A percentile compares a stretch with the other conserved stretches of the same genome.
Evolutionary conservation across 2,888 invertebrate genomes (phyloP).

Genomic region (Drosophila pullipes): DNA sequence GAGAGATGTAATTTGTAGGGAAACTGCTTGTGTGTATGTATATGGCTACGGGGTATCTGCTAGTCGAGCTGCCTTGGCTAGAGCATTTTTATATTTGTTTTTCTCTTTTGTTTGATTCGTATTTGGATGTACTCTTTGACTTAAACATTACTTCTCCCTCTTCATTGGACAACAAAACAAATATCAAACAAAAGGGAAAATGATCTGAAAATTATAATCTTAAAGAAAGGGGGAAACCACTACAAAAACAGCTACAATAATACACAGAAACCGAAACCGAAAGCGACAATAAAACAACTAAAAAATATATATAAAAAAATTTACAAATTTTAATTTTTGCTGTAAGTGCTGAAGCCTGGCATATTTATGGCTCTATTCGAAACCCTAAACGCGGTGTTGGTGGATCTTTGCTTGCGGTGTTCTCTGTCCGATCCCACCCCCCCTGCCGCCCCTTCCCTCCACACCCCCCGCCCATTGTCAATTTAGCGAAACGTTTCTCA

Average conservation of each 20-base stretch:
- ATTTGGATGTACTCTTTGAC: conserved; percentile 45
- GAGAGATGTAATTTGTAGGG: neutral
- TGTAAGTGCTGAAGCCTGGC: neutral
- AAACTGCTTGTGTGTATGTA: neutral
- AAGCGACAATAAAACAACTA: conserved; percentile 62
- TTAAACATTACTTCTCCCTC: conserved; percentile 17
- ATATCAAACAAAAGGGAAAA: conserved; percentile 3
- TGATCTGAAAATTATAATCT: neutral
- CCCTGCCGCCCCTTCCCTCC: too few relatives aligned
- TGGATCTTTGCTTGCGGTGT: conserved; percentile 67
- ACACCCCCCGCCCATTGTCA: neutral
- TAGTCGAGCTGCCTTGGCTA: conserved; percentile 18
- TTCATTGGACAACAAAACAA: conserved; percentile 39
- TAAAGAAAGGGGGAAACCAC: conserved; percentile 11
- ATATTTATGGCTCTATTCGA: neutral
- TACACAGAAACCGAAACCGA: conserved; percentile 39
- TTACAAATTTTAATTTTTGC: conserved; percentile 28
- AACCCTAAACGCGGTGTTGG: conserved; percentile 40
- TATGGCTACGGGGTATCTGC: conserved; percentile 20
- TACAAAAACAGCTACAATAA: conserved; percentile 22
- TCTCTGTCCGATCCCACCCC: neutral
- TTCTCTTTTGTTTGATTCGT: neutral
- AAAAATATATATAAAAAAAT: neutral
- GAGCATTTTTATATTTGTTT: conserved; percentile 31
- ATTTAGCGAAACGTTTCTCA: conserved; percentile 52